phyloP scores from a whole-genome alignment of 2,797 vertebrate genomes.

The Darevskia nairensis region DNA sequence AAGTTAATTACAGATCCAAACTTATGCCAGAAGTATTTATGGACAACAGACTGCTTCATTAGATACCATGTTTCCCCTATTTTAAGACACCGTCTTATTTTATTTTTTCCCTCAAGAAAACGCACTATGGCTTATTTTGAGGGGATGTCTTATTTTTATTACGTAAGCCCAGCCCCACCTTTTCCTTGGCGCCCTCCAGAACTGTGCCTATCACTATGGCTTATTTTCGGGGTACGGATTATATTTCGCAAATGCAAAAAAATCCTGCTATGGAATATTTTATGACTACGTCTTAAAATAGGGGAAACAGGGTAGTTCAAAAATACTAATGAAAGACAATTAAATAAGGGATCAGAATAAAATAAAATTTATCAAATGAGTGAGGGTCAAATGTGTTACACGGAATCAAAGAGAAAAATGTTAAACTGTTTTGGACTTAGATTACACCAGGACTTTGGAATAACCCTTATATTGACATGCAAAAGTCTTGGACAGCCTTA shows the following conservation, averaged over 20 bases:
- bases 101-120: too few species aligned
- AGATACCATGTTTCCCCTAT: neutral
- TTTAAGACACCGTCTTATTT: too few species aligned
- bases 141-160: too few species aligned
- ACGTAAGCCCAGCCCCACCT: too few species aligned
- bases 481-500: too few species aligned
- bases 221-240: too few species aligned
- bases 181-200: too few species aligned
- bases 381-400: neutral
- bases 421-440: neutral
- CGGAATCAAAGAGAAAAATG: neutral
- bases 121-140: too few species aligned
- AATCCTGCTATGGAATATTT: too few species aligned
- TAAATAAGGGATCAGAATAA: neutral
- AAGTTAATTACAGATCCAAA: conserved; percentile 41
- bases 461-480: neutral
- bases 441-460: neutral
- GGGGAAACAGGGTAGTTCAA: neutral
- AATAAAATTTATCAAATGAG: neutral
- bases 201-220: too few species aligned
- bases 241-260: too few species aligned
- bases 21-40: neutral
- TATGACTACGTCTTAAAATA: too few species aligned
- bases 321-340: neutral
- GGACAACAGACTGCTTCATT: neutral